Percentiles rank a stretch among this genome's conserved stretches.
These are phyloP conservation scores for Okapia johnstoni DNA, from an alignment of 2,113 vertebrate species.

Conservation along the genomic window DNA sequence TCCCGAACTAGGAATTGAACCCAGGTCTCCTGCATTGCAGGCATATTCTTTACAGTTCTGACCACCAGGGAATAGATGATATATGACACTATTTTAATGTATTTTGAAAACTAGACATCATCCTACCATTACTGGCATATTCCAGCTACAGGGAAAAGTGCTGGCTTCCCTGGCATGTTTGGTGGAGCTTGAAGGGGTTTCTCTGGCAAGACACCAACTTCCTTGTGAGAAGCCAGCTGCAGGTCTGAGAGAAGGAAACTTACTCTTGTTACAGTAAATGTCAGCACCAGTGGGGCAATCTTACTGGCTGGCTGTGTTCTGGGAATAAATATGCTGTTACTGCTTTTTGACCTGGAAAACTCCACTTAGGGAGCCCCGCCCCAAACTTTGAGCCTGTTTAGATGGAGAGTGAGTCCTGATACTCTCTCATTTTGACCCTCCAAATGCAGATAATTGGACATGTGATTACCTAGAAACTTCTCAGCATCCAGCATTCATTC, in stretches of 20 bases:
- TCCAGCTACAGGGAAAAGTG: background rate
- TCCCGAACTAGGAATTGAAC: background rate
- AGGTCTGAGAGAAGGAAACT: constrained; percentile 43
- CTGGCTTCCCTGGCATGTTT: background rate
- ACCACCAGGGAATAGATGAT: background rate
- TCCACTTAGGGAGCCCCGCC: constrained; percentile 2
- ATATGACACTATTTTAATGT: background rate
- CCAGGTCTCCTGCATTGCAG: background rate
- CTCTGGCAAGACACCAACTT: constrained; percentile 37
- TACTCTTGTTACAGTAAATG: constrained; percentile 67
- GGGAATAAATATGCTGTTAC: constrained; percentile 52
- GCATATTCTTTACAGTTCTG: background rate
- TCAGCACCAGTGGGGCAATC: constrained; percentile 69
- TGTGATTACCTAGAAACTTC: background rate
- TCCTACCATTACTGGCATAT: background rate
- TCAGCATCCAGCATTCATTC: background rate
- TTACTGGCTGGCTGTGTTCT: constrained; percentile 56
- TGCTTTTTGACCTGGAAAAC: constrained; percentile 63
- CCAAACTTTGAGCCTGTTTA: constrained; percentile 35
- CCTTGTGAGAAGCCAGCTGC: constrained; percentile 30
- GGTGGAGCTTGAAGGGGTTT: constrained; percentile 43
- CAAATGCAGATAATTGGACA: background rate
- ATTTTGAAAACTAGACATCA: background rate
- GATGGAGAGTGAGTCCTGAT: background rate
- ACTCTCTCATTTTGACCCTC: background rate